These are phyloP conservation scores for Nomada hirtipes DNA, from an alignment of 2,888 invertebrate genomes.

Conservation along the genomic window DNA sequence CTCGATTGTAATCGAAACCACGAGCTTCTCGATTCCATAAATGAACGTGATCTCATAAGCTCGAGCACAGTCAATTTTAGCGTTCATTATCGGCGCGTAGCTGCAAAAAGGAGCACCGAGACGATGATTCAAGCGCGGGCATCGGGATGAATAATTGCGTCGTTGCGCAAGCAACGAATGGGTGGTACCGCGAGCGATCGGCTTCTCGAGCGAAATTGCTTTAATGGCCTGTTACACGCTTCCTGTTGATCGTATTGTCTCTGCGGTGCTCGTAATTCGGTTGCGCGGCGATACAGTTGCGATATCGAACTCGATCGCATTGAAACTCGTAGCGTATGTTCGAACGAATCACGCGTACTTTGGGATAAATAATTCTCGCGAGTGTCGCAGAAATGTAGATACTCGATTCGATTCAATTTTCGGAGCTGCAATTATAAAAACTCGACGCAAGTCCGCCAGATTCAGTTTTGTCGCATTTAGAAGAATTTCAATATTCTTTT, in stretches of 20 bases:
- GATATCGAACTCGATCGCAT: background rate
- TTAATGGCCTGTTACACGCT: slow-evolving; percentile 72
- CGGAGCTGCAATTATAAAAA: too few species aligned
- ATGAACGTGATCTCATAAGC: slow-evolving; percentile 51
- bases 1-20: slow-evolving; percentile 13
- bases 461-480: too few species aligned
- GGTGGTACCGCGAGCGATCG: slow-evolving; percentile 53
- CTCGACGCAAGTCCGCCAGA: too few species aligned
- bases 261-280: slow-evolving; percentile 6
- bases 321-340: background rate
- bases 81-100: slow-evolving; percentile 18
- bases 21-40: slow-evolving; percentile 9
- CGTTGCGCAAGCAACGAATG: slow-evolving; percentile 56
- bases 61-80: slow-evolving; percentile 37
- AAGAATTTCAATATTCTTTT: too few species aligned
- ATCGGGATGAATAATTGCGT: slow-evolving; percentile 56
- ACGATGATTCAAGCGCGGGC: slow-evolving; percentile 34
- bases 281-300: slow-evolving; percentile 31
- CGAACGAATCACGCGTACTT: background rate
- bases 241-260: slow-evolving; percentile 72
- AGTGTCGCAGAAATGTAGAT: too few species aligned
- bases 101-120: slow-evolving; percentile 32
- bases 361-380: background rate
- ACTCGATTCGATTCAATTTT: too few species aligned
- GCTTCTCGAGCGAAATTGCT: slow-evolving; percentile 66